Evolutionary conservation across 2,113 vertebrate genomes (phyloP), one percentile per base, ranked within the genome.

Genomic region (Rutilus rutilus): DNA sequence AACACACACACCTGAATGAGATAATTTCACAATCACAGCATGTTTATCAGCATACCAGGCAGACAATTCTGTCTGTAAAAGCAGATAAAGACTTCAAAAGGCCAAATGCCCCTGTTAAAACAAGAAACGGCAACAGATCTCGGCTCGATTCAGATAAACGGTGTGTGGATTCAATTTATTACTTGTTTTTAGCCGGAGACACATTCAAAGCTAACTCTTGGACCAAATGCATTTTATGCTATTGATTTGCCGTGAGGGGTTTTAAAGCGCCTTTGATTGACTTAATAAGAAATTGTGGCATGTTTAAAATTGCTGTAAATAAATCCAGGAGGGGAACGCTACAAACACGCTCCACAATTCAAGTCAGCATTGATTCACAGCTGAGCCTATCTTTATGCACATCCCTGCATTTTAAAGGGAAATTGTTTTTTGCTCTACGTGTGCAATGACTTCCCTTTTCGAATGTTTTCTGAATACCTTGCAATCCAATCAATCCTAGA

Each of bases 41-140:
- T 82, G 84, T 83, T 88, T 82, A 85, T 88, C 79, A 77, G 45
- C 30, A 11, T 82, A 74, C 50, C 69, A 54, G 33, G 19, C 60
- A 71, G 47, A 30, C 12, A 39, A 76, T 77, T 36, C 33, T 36
- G 60, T 82, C 87, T 39, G 87, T 71, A 52, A 77, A 84, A 80
- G 21, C 12, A 88, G 60, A 85, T 82, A 67, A 78, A 76, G 42
- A 69, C 71, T 33, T 85, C n/a, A 69, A 36, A 78, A n/a, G 62
- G 69, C 52, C 60, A 60, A 86, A 73, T 30, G 64, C 11, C 69
- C 23, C 73, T 36, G 52, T 67, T 71, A 83, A 83, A 67, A 85
- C 77, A 85, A 73, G 82, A 86, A 75, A 82, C 30, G 23, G 45
- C 80, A 64, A 62, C 76, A 84, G 81, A 74, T 64, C 78, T 77